phyloP scores from a whole-genome alignment of 2,797 vertebrate genomes.

The Pseudotriccus pelzelni region DNA sequence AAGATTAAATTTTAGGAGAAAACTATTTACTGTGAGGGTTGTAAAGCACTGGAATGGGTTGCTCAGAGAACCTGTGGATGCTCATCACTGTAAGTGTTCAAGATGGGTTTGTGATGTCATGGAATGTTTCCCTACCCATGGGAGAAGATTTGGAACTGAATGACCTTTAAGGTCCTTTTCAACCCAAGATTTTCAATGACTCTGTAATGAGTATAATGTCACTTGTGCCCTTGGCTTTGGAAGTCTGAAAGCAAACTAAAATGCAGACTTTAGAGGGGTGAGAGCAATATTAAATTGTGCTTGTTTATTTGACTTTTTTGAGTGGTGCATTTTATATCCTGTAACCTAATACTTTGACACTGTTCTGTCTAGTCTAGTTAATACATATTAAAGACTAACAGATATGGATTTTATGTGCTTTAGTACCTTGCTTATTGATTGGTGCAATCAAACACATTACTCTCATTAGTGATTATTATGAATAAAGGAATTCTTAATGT shows the following conservation, averaged over 20 bases:
- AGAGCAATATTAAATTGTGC: not conserved
- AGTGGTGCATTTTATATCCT: not conserved
- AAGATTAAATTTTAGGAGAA: not conserved
- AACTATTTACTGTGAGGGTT: not conserved
- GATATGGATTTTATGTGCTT: not conserved
- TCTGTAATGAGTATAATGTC: not conserved
- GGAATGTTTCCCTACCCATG: not conserved
- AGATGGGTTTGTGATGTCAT: not conserved
- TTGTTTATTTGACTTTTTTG: not conserved
- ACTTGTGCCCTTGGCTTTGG: not conserved
- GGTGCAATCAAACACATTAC: not conserved
- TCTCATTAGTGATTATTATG: not conserved
- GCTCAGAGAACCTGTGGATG: not conserved
- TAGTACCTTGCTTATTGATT: not conserved
- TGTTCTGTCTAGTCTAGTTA: not conserved
- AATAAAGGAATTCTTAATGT: not conserved
- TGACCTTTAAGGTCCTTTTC: not conserved
- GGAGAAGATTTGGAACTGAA: not conserved
- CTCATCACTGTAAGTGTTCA: not conserved
- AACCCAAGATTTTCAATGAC: not conserved
- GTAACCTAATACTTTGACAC: not conserved
- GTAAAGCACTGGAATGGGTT: not conserved
- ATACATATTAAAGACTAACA: not conserved
- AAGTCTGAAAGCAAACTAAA: constrained; percentile 4
- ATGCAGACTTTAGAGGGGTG: not conserved